Evolutionary conservation across 2,113 vertebrate genomes (phyloP), one percentile per base, ranked within the genome.

Genomic region (Propithecus coquereli): DNA sequence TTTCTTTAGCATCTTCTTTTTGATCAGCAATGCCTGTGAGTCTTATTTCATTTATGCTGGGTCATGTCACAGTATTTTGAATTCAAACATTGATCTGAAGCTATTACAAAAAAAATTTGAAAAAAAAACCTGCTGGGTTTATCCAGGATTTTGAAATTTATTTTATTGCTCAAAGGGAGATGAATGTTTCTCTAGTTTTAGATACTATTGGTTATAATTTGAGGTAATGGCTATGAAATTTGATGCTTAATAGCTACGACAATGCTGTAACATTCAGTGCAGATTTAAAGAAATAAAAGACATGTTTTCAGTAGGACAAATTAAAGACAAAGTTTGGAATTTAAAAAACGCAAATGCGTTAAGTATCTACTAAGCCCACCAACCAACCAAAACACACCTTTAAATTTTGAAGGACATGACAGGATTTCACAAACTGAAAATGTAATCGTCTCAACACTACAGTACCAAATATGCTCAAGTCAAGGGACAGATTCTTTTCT

Each of bases 361-460:
- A 50, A 83, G 66, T 65, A 30, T 68, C 30, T 82, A 47, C 68
- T 25, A 71, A 50, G 47, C 13, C 4, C 66, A 61, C 43, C 18
- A 22, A 88, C 61, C 43, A 91, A n/a, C 25, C 50, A 61, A 66
- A 20, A 14, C 5, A 34, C 59, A 84, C 20, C 32, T 90, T 10
- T 45, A 97, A 95, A 93, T 94, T 96, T 87, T 73, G 74, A 90
- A 70, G 50, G 71, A 77, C 9, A 61, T 11, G 84, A 91, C 8
- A 81, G 0, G 0, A 83, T n/a, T 97, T 95, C 9, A 95, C 50
- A 91, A 96, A 95, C 68, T n/a, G 12, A 84, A 94, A 84, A 89
- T 1, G 2, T 11, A 45, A 82, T 59, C 16, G 34, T 88, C 66
- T 63, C 25, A 59, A 79, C 12, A 57, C 32, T 30, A 27, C 1